A percentile compares a stretch with the other conserved stretches of the same genome.
These are phyloP conservation scores for Brachionus koreanus DNA, from an alignment of 1,140 invertebrate genomes.

Conservation along the genomic window DNA sequence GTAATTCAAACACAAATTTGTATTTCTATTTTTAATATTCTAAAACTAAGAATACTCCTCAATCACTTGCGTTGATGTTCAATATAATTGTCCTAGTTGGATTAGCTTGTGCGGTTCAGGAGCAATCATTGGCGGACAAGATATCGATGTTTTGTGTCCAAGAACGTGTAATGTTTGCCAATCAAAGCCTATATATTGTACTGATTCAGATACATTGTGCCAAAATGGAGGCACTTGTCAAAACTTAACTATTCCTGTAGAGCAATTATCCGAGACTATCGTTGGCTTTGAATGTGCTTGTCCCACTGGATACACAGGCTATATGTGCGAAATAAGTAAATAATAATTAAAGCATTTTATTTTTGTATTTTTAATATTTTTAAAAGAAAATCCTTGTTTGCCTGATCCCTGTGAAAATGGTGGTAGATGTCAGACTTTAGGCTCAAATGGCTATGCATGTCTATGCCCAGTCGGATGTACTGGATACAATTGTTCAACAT, in stretches of 20 bases:
- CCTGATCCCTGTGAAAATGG: constrained; percentile 45
- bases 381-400: constrained; percentile 41
- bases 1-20: not conserved
- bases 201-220: constrained; percentile 45
- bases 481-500: constrained; percentile 4
- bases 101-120: constrained; percentile 7
- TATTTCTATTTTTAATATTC: not conserved
- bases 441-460: constrained; percentile 37
- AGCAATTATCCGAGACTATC: not conserved
- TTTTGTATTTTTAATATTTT: not conserved
- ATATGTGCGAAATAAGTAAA: constrained; percentile 59
- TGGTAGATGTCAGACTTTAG: constrained; percentile 13
- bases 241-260: not conserved
- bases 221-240: constrained; percentile 51
- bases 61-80: constrained; percentile 7
- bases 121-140: not conserved
- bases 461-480: constrained; percentile 28
- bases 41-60: not conserved
- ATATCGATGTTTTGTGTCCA: constrained; percentile 4
- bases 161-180: constrained; percentile 20
- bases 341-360: not conserved
- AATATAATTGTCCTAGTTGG: constrained; percentile 21
- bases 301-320: constrained; percentile 49
- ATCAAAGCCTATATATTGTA: not conserved
- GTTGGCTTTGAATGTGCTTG: constrained; percentile 60